Conservation (phyloP, 2,113 vertebrate species). For the Herpetotheres cachinnans region DNA sequence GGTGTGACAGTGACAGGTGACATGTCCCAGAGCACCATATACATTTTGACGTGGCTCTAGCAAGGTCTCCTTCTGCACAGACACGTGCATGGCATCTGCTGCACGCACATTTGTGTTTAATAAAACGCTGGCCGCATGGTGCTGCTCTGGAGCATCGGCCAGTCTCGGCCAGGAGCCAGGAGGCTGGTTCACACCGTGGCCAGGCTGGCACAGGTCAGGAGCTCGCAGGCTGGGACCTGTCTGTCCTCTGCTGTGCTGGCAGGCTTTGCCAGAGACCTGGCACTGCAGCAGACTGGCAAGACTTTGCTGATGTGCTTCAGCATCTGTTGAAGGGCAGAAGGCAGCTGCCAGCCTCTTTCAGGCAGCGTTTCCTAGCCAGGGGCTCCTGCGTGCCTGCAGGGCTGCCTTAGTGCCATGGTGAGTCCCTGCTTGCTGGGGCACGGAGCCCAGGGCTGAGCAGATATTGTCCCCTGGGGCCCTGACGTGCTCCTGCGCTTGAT, state of each 20-base stretch:
- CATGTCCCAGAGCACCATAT: accelerated
- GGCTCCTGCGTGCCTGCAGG: background rate
- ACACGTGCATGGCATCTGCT: background rate
- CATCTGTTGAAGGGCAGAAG: background rate
- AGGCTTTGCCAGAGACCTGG: background rate
- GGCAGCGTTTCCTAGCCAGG: background rate
- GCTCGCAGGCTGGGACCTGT: background rate
- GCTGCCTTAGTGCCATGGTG: accelerated
- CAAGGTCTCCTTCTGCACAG: background rate
- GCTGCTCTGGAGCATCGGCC: background rate
- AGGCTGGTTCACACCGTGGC: background rate
- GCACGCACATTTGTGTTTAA: background rate
- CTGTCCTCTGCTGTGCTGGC: background rate
- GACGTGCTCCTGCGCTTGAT: background rate
- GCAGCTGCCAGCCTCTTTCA: background rate
- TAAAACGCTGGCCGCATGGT: background rate
- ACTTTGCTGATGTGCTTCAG: background rate
- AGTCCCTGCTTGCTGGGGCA: background rate
- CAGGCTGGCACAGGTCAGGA: accelerated
- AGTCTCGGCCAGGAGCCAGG: background rate
- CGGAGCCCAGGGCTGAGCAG: background rate
- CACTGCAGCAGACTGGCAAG: background rate
- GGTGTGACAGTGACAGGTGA: accelerated
- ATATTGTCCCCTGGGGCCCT: background rate
- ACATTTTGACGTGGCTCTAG: background rate